Percentiles rank a stretch among this genome's conserved stretches.
phyloP scores from a whole-genome alignment of 30 jellyfish, hydroid and myxozoan species.

The Morbakka virulenta region DNA sequence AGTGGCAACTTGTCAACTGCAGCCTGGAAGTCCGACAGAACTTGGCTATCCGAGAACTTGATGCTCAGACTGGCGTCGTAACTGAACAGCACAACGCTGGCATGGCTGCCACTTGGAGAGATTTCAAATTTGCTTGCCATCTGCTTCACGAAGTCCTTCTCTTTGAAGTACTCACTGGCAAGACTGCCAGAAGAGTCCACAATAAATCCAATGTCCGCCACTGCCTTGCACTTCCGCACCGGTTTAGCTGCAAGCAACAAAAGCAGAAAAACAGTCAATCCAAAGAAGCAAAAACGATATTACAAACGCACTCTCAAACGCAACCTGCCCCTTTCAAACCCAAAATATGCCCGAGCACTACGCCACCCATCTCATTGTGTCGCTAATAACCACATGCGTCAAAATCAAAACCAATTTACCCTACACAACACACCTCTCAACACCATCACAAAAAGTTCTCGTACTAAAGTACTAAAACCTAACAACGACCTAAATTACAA shows the following conservation, averaged over 20 bases:
- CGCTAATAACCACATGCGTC: background rate
- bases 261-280: background rate
- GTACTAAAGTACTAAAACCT: too few relatives aligned
- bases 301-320: too few relatives aligned
- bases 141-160: conserved; percentile 49
- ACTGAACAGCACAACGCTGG: conserved; percentile 56
- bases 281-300: too few relatives aligned
- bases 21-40: conserved; percentile 4
- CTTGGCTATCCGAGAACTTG: conserved; percentile 37
- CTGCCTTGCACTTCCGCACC: conserved; percentile 37
- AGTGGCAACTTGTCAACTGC: conserved; percentile 53
- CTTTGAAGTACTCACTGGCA: conserved; percentile 35
- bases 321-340: too few relatives aligned
- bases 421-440: too few relatives aligned
- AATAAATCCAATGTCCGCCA: conserved; percentile 49
- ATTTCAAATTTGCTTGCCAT: conserved; percentile 15
- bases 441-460: too few relatives aligned
- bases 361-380: background rate
- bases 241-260: background rate
- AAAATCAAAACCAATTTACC: too few relatives aligned
- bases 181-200: conserved; percentile 65
- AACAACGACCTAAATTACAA: too few relatives aligned
- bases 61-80: conserved; percentile 20
- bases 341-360: too few relatives aligned
- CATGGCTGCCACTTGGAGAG: conserved; percentile 36